Evolutionary conservation across 2,888 invertebrate genomes (phyloP), one percentile per base, ranked within the genome.

Genomic region (Scaptomyza flava): DNA sequence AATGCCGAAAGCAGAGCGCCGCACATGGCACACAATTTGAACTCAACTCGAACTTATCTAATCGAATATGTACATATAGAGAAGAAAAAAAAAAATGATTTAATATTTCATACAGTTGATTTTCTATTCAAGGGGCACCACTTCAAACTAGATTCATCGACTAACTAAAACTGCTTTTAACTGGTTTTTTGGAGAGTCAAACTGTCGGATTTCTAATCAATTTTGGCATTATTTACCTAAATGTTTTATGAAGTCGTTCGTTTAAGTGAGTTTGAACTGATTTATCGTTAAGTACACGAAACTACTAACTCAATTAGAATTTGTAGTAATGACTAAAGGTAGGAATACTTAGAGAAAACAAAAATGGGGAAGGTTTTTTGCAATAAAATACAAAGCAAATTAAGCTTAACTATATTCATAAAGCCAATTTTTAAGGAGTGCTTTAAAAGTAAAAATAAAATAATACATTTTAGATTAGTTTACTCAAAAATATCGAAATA

Each of bases 41-140:
- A 51, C 12, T 9, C 41, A 59, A 46, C 33, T 20, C 8, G 23
- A 34, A 20, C 62, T 75, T 85, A 84, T 84, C 84, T 84, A 74
- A 87, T 84, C 87, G 56, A 66, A 68, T 27, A 59, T 27, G 3
- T 50, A n/a, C 34, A 11, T 34, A 50, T 33, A 12, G 3, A 34
- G 4, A n/a, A n/a, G 3, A 1, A 38, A 14, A 38, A 7, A 7
- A 38, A 38, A 38, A 38, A 36, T 51, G 57, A 72, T 79, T 71
- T 57, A 72, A 78, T 80, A 81, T 80, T 79, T 67, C 59, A 31
- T 66, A 68, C 87, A 84, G 81, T 82, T 87, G 85, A 78, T 80
- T 73, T 79, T 58, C 61, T 48, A 72, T 81, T 72, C 60, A 77
- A 72, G 68, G 64, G 77, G 66, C 61, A 62, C 30, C 72, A 80